Evolutionary conservation across 1,140 invertebrate genomes (phyloP), one percentile per base, ranked within the genome.

Genomic region (Ceratina japonica): DNA sequence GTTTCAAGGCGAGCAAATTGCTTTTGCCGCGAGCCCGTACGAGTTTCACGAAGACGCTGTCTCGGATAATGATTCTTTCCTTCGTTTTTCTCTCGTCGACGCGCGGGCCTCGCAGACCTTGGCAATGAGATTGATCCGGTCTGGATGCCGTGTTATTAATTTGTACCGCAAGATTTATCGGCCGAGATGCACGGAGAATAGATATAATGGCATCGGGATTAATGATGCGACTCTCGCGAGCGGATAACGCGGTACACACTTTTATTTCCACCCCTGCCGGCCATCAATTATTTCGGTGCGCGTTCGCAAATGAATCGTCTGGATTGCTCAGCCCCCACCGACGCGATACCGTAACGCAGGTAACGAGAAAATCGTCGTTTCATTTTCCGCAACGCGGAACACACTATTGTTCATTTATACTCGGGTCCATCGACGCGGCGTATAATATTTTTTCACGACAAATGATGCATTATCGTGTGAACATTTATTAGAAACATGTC

Each of bases 61-160:
- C 12, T 58, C 58, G 58, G 58, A 72, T 74, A 79, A 80, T 64
- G 20, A 49, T 59, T 51, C 31, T 62, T 20, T 52, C 31, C 27
- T 22, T 20, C n/a, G 22, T 18, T 44, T 56, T 74, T 24, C 24
- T 51, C 49, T n/a, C 51, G 4, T 49, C 58, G 58, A 5, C n/a
- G 18, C 22, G 49, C 65, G 16, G 16, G 10, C 37, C 69, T 66
- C n/a, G 18, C 5, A 59, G 68, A 44, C 82, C 82, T 84, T 84
- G 73, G 64, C 83, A 84, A 72, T 84, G 78, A 84, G 58, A 62
- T 52, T 62, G 69, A 83, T 76, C 72, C 79, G 58, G 65, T 80
- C 63, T 65, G 22, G 63, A 69, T 78, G 63, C 56, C n/a, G 63
- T 54, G 69, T 79, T 82, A 59, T 84, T 73, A 84, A 69, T 65